Conservation (phyloP, 1,140 invertebrate genomes). For the Araneus ventricosus region DNA sequence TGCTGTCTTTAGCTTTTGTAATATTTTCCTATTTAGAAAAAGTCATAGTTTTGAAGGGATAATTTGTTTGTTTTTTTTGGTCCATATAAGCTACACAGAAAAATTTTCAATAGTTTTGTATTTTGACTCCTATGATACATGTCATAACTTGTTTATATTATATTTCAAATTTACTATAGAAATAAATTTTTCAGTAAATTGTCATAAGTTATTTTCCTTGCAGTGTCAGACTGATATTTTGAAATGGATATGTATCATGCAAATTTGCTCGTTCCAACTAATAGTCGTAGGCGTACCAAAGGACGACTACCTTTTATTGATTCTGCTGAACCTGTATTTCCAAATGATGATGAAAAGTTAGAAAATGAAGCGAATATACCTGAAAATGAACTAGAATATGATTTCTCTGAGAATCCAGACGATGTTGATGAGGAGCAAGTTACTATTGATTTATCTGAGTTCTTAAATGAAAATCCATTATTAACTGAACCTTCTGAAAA, state of each 20-base stretch:
- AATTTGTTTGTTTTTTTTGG: too few relatives aligned
- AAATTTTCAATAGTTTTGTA: too few relatives aligned
- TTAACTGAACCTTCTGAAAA: constrained; percentile 53
- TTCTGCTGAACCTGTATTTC: constrained; percentile 30
- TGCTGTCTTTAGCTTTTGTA: too few relatives aligned
- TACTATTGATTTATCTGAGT: constrained; percentile 63
- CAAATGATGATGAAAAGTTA: constrained; percentile 10
- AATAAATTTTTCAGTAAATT: neutral
- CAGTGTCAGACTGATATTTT: neutral
- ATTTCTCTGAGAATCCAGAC: neutral
- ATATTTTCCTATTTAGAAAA: too few relatives aligned
- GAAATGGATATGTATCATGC: neutral
- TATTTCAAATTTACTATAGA: too few relatives aligned
- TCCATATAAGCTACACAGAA: too few relatives aligned
- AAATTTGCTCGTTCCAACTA: neutral
- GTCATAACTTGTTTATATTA: too few relatives aligned
- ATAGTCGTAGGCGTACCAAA: constrained; percentile 39
- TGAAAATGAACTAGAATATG: constrained; percentile 20
- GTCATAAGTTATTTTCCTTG: neutral
- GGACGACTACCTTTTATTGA: constrained; percentile 49
- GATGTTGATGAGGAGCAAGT: constrained; percentile 59
- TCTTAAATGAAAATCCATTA: constrained; percentile 53
- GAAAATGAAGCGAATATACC: neutral
- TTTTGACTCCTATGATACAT: too few relatives aligned
- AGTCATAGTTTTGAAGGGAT: too few relatives aligned